These are phyloP conservation scores for Xenus cinereus DNA, from an alignment of 2,113 vertebrate species.

Conservation along the genomic window DNA sequence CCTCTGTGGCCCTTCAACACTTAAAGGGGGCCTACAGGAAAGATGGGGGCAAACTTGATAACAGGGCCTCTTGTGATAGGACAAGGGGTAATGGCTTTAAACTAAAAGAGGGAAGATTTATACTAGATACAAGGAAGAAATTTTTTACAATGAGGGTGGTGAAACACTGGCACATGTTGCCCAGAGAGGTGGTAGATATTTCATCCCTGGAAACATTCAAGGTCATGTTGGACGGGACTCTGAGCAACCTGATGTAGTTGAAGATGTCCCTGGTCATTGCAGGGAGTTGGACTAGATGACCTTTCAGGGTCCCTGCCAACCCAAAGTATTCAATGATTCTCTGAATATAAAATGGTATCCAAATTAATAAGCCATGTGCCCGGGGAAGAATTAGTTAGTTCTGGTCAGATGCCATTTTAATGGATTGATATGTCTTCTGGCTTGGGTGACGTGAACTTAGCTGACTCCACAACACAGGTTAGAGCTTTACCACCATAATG, in stretches of 20 bases:
- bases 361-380: background rate
- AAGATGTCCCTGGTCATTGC: background rate
- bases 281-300: background rate
- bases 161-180: background rate
- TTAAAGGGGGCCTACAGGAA: background rate
- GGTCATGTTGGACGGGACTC: background rate
- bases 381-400: background rate
- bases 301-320: background rate
- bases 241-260: background rate
- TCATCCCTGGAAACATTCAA: background rate
- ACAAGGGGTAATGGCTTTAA: background rate
- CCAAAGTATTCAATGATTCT: background rate
- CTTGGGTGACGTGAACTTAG: background rate
- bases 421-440: background rate
- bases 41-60: background rate
- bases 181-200: background rate
- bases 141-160: background rate
- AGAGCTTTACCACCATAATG: background rate
- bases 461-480: background rate
- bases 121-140: background rate
- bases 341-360: background rate
- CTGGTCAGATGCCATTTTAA: background rate
- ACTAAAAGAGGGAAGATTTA: background rate
- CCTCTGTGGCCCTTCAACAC: background rate
- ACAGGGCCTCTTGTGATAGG: background rate